These are phyloP conservation scores for Amblyopsis rosae DNA, from an alignment of 2,113 vertebrate species.

Conservation along the genomic window DNA sequence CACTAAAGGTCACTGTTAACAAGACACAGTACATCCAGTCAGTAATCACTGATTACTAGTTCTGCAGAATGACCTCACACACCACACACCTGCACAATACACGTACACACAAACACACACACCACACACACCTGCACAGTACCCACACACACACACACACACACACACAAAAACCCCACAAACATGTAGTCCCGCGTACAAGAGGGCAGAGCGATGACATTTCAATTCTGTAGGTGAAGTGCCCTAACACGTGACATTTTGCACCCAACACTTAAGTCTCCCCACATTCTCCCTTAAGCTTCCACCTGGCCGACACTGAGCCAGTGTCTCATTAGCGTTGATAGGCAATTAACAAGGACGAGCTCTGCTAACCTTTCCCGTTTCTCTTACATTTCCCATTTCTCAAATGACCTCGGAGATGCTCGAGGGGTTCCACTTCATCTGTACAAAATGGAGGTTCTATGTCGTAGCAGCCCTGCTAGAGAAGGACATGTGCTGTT, in stretches of 20 bases:
- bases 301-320: not conserved
- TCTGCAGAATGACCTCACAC: slow-evolving; percentile 30
- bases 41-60: slow-evolving; percentile 53
- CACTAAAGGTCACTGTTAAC: slow-evolving; percentile 67
- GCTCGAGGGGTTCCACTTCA: slow-evolving; percentile 41
- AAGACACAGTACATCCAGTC: slow-evolving; percentile 47
- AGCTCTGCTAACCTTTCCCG: slow-evolving; percentile 64
- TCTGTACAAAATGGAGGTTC: slow-evolving; percentile 28
- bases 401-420: slow-evolving; percentile 51
- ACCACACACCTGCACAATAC: not conserved
- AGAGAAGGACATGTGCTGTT: not conserved
- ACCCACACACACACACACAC: slow-evolving; percentile 15
- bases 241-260: slow-evolving; percentile 65
- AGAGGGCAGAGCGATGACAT: slow-evolving; percentile 31
- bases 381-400: slow-evolving; percentile 24
- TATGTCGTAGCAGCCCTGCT: too few species aligned
- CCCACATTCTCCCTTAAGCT: slow-evolving; percentile 29
- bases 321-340: slow-evolving; percentile 67
- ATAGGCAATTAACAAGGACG: slow-evolving; percentile 66
- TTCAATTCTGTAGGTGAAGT: slow-evolving; percentile 40
- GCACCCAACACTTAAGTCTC: slow-evolving; percentile 32
- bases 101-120: not conserved
- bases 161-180: slow-evolving; percentile 6
- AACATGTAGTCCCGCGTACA: too few species aligned
- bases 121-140: slow-evolving; percentile 10